These are phyloP conservation scores for Trichacis sp. DNA, from an alignment of 2,888 invertebrate genomes.

Conservation along the genomic window DNA sequence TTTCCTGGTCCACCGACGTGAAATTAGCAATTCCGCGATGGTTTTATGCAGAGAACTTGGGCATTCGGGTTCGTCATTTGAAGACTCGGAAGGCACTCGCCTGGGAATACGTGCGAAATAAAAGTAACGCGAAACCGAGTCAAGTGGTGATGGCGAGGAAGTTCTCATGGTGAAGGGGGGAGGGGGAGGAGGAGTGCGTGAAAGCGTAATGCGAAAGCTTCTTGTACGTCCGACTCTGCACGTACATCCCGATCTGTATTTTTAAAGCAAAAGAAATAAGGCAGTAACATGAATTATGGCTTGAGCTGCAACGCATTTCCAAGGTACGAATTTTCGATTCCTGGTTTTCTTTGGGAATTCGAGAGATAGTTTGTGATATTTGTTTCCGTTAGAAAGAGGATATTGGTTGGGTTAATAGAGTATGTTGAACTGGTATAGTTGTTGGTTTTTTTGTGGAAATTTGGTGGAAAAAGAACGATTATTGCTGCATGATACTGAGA, in stretches of 20 bases:
- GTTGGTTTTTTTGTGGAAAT: too few species aligned
- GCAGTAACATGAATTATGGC: slow-evolving; percentile 15
- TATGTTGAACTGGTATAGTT: too few species aligned
- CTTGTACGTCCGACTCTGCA: slow-evolving; percentile 31
- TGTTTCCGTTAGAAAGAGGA: too few species aligned
- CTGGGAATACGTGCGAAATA: slow-evolving; percentile 39
- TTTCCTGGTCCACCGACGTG: slow-evolving; percentile 32
- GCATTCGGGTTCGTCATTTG: slow-evolving; percentile 35
- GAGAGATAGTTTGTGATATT: too few species aligned
- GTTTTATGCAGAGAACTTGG: slow-evolving; percentile 37
- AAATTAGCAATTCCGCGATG: slow-evolving; percentile 26
- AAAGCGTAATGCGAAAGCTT: slow-evolving; percentile 36
- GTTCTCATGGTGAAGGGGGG: slow-evolving; percentile 32
- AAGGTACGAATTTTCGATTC: not conserved
- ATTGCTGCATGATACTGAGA: too few species aligned
- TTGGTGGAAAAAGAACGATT: too few species aligned
- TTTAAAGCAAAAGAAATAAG: slow-evolving; percentile 20
- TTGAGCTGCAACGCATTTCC: slow-evolving; percentile 7
- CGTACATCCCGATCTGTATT: slow-evolving; percentile 29
- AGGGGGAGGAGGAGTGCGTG: slow-evolving; percentile 33
- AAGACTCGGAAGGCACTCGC: slow-evolving; percentile 31
- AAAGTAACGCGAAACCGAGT: slow-evolving; percentile 43
- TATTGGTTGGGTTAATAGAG: too few species aligned
- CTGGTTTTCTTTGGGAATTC: too few species aligned
- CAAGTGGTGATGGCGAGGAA: slow-evolving; percentile 36